A percentile compares a stretch with the other conserved stretches of the same genome.
Conservation (phyloP, 2,888 invertebrate genomes). For the Acanthosoma haemorrhoidale region DNA sequence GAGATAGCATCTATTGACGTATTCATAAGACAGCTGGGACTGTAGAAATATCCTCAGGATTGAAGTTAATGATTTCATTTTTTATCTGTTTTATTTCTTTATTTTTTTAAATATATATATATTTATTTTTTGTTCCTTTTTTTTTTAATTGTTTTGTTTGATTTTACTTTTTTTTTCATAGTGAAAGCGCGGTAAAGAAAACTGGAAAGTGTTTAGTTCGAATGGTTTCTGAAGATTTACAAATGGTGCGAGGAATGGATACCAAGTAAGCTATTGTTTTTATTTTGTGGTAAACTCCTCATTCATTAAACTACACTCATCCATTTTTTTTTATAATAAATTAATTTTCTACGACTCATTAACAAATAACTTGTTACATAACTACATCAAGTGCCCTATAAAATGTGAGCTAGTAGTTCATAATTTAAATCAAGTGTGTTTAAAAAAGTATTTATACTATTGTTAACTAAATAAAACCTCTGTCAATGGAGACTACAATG, state of each 20-base stretch:
- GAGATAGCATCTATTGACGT: too few species aligned
- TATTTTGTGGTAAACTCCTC: not conserved
- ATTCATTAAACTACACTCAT: too few species aligned
- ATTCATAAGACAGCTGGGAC: too few species aligned
- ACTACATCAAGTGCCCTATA: too few species aligned
- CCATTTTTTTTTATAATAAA: not conserved
- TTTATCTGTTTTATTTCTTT: not conserved
- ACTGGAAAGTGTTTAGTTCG: not conserved
- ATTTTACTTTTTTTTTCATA: not conserved
- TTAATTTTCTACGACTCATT: not conserved
- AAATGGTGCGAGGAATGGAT: conserved; percentile 3
- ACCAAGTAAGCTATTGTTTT: not conserved
- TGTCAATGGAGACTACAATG: not conserved
- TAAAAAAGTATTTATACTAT: not conserved
- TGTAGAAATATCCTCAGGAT: too few species aligned
- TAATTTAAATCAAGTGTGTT: too few species aligned
- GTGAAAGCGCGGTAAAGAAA: not conserved
- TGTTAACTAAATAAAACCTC: not conserved
- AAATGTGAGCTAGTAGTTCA: too few species aligned
- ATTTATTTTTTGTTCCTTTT: not conserved
- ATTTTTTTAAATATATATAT: too few species aligned
- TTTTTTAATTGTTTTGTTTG: not conserved
- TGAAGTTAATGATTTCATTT: not conserved
- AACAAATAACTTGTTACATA: too few species aligned
- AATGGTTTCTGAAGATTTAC: conserved; percentile 10